Percentiles rank a stretch among this genome's conserved stretches.
These are phyloP conservation scores for Equus przewalskii DNA, from an alignment of 2,113 vertebrate genomes.

Conservation along the genomic window DNA sequence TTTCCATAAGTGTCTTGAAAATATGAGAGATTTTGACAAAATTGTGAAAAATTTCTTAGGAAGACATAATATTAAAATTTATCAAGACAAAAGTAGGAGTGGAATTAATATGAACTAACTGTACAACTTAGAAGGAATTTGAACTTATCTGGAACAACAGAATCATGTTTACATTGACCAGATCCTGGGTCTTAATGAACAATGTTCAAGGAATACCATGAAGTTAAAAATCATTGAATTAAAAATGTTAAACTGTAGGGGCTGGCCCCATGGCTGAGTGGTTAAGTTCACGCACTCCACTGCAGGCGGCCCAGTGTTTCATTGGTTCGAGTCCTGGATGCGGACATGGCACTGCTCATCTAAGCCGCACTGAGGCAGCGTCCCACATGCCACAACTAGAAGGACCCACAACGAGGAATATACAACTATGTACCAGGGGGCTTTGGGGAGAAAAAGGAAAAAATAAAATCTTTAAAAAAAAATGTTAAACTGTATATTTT, in stretches of 20 bases:
- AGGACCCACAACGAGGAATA: no score
- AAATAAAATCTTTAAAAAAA: background rate
- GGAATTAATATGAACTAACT: constrained; percentile 35
- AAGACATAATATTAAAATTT: background rate
- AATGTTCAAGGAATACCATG: background rate
- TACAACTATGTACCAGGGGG: no score
- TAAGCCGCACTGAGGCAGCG: no score
- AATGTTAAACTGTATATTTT: constrained; percentile 38
- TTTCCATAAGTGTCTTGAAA: constrained; percentile 26
- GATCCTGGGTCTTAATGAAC: constrained; percentile 28
- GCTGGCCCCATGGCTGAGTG: no score
- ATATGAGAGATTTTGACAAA: constrained; percentile 34
- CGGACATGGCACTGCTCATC: no score
- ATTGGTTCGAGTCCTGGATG: no score
- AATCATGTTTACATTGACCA: background rate
- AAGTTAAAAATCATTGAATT: constrained; percentile 9
- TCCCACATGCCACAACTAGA: no score
- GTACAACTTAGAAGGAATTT: constrained; percentile 3
- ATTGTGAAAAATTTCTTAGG: background rate
- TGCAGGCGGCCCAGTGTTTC: no score
- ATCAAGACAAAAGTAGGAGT: constrained; percentile 29
- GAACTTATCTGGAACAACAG: background rate
- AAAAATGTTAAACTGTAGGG: constrained; percentile 27
- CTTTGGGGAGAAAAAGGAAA: no score
- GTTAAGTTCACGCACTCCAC: no score